These are phyloP conservation scores for Nothocercus julius DNA, from an alignment of 2,113 vertebrate species.

Conservation along the genomic window DNA sequence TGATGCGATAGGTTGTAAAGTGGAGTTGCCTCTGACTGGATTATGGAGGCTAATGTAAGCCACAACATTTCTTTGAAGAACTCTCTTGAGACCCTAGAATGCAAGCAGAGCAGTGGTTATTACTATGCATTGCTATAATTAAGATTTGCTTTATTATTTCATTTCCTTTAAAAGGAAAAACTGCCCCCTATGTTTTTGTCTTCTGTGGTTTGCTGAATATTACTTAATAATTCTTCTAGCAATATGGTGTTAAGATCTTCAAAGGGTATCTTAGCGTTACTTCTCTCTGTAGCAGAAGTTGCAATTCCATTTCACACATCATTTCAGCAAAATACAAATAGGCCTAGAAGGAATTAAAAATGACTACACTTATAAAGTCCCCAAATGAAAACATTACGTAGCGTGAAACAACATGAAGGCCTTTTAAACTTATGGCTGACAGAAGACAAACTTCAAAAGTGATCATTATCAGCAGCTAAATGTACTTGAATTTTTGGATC, in stretches of 20 bases:
- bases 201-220: background rate
- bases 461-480: constrained; percentile 44
- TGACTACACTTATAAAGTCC: background rate
- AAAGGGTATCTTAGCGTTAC: constrained; percentile 21
- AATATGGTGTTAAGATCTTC: constrained; percentile 28
- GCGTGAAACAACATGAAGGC: background rate
- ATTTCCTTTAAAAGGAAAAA: background rate
- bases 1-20: constrained; percentile 82
- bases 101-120: background rate
- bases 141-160: background rate
- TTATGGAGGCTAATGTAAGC: constrained; percentile 88
- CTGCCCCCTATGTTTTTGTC: background rate
- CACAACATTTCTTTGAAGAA: constrained; percentile 87
- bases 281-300: background rate
- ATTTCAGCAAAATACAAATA: constrained; percentile 23
- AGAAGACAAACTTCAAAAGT: constrained; percentile 58
- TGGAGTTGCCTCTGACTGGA: constrained; percentile 84
- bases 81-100: constrained; percentile 84
- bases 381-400: constrained; percentile 30
- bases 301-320: constrained; percentile 40
- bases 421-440: constrained; percentile 21
- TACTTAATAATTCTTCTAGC: background rate
- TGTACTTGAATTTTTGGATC: background rate
- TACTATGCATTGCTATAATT: background rate
- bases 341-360: constrained; percentile 52